Conservation (phyloP, 2,797 vertebrate species). For the Bovichtus variegatus region DNA sequence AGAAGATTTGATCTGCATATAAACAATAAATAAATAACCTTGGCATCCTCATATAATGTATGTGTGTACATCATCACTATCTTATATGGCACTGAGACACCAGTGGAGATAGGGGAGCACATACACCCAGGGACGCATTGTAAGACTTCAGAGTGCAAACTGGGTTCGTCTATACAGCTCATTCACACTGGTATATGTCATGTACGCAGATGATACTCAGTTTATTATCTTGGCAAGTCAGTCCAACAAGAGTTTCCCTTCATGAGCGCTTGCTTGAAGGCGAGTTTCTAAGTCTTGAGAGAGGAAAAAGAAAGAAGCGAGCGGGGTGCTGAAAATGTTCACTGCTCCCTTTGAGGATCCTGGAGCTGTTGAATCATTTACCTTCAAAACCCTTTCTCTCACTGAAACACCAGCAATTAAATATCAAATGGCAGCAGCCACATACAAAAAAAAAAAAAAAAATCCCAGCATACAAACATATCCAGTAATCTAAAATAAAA, state of each 20-base stretch:
- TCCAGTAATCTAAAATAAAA: conserved; percentile 48
- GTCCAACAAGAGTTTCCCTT: conserved; percentile 25
- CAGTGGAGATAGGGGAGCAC: conserved; percentile 53
- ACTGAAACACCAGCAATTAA: conserved; percentile 37
- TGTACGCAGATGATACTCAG: conserved; percentile 22
- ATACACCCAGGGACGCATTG: conserved; percentile 57
- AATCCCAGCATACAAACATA: conserved; percentile 37
- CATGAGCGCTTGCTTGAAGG: conserved; percentile 8
- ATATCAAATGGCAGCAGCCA: conserved; percentile 59
- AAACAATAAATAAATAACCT: conserved; percentile 70
- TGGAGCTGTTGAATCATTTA: conserved; percentile 32
- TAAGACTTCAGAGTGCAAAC: conserved; percentile 85
- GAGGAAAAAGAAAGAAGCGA: conserved; percentile 39
- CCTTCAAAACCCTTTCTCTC: conserved; percentile 18
- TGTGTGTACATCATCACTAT: conserved; percentile 45
- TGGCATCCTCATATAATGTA: conserved; percentile 49
- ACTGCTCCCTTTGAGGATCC: conserved; percentile 18
- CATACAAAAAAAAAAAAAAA: conserved; percentile 57
- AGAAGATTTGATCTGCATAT: conserved; percentile 62
- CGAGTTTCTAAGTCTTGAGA: conserved; percentile 25
- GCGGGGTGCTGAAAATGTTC: conserved; percentile 18
- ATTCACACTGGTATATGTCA: conserved; percentile 31
- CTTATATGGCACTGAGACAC: conserved; percentile 51
- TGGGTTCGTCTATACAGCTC: conserved; percentile 54
- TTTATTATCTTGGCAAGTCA: conserved; percentile 31